Evolutionary conservation across 2,113 vertebrate genomes (phyloP), one percentile per base, ranked within the genome.

Genomic region (Catagonus wagneri): DNA sequence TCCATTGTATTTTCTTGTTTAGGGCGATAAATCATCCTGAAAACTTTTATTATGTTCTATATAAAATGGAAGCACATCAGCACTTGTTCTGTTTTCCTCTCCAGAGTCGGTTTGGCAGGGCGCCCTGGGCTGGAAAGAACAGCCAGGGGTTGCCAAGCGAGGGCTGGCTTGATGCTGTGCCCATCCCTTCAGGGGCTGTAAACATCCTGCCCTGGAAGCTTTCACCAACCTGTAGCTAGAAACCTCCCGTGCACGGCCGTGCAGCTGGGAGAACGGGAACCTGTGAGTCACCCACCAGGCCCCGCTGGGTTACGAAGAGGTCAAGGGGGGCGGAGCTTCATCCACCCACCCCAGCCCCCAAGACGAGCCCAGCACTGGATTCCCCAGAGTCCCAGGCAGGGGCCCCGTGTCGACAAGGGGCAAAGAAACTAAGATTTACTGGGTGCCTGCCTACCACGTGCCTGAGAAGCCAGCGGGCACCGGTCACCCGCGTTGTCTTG

Each of bases 181-280:
- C 97, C 58, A 10, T 90, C 78, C 97, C 97, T 96, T 94, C 66
- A 66, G 91, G 94, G 97, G 96, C 68, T 83, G 76, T 96, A 95
- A 97, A 97, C 97, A 97, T 95, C 97, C 98, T 97, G 97, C 95
- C 94, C 89, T 83, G 95, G 83, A 97, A 93, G 9, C 52, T 94
- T 89, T 92, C 79, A 75, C 93, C 95, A 92, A 96, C 97, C 96
- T 96, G 94, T 76, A 96, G 95, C 95, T 85, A 93, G 93, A 95
- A 89, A 83, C 87, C 89, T 84, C 86, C 89, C 7, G 5, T 44
- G 72, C 61, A 7, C 39, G 13, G 44, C 32, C 4, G 83, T 19
- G 63, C n/a, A 56, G 85, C 39, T 14, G 76, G 60, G 54, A 75
- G 61, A 29, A 29, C 25, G 78, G 65, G 97, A 95, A 97, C 93